A percentile compares a stretch with the other conserved stretches of the same genome.
These are phyloP conservation scores for Aphelocoma coerulescens DNA, from an alignment of 2,113 vertebrate genomes.

Conservation along the genomic window DNA sequence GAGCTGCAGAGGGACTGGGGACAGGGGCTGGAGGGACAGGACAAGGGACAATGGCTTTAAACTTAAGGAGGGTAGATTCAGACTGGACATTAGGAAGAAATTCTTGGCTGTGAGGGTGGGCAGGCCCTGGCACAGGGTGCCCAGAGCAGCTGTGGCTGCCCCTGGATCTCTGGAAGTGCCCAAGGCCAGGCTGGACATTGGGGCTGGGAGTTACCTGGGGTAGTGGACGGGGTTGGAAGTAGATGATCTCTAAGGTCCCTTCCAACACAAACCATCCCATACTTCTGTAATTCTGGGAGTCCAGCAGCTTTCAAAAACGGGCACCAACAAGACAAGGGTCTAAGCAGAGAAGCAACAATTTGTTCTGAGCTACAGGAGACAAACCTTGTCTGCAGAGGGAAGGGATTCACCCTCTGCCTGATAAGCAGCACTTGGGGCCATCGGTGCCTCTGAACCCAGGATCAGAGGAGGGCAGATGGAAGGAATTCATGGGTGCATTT, in stretches of 20 bases:
- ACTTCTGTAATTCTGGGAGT: no score
- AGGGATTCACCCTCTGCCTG: neutral
- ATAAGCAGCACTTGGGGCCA: neutral
- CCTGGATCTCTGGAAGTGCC: neutral
- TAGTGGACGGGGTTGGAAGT: neutral
- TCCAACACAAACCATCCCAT: neutral
- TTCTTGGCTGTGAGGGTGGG: accelerated
- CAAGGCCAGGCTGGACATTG: neutral
- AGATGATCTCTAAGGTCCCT: neutral
- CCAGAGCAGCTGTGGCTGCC: neutral
- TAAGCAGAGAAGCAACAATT: neutral
- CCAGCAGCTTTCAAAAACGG: neutral
- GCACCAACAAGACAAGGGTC: accelerated
- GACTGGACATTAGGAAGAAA: neutral
- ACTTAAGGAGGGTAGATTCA: neutral
- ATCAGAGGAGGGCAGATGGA: neutral
- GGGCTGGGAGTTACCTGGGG: accelerated
- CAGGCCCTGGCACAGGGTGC: neutral
- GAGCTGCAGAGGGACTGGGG: neutral
- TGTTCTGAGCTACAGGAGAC: accelerated
- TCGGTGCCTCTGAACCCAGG: neutral
- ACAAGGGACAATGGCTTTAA: neutral
- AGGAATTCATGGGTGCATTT: neutral
- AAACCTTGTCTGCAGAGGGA: no score
- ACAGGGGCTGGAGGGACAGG: accelerated